Conservation (phyloP, 64 coral and sea anemone species). For the Platygyra sinensis region DNA sequence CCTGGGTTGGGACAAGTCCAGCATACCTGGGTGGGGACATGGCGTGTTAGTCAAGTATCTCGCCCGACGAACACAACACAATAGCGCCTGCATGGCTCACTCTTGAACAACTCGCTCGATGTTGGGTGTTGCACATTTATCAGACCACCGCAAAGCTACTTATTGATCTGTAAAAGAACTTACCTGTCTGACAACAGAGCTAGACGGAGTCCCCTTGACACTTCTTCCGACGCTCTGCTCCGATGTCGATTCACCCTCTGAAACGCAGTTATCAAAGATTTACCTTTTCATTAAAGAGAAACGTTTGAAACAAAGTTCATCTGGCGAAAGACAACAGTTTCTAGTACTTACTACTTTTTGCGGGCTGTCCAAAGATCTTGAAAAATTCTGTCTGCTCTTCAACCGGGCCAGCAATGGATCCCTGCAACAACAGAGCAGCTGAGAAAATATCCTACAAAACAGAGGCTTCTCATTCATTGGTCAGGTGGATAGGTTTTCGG, state of each 20-base stretch:
- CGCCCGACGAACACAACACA: too few species aligned
- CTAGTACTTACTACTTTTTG: conserved; percentile 31
- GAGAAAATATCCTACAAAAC: too few species aligned
- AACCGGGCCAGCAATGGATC: neutral
- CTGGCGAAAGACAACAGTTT: neutral
- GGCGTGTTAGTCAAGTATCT: too few species aligned
- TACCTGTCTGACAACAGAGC: conserved; percentile 1
- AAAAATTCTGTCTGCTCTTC: conserved; percentile 37
- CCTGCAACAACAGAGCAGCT: neutral
- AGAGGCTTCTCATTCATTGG: too few species aligned
- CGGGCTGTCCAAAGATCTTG: conserved; percentile 47
- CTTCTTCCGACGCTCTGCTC: neutral
- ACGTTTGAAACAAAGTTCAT: neutral
- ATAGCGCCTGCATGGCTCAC: too few species aligned
- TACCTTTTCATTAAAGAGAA: neutral
- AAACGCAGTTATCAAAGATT: neutral
- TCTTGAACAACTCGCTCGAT: too few species aligned
- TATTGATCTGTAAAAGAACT: neutral
- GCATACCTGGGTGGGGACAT: too few species aligned
- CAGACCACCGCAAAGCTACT: too few species aligned
- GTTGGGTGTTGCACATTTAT: too few species aligned
- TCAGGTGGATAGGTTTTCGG: too few species aligned
- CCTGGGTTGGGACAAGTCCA: too few species aligned
- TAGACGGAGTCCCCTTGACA: neutral
- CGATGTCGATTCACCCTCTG: neutral